Evolutionary conservation across 2,797 vertebrate species (phyloP).

Genomic region (Eptatretus atami): DNA sequence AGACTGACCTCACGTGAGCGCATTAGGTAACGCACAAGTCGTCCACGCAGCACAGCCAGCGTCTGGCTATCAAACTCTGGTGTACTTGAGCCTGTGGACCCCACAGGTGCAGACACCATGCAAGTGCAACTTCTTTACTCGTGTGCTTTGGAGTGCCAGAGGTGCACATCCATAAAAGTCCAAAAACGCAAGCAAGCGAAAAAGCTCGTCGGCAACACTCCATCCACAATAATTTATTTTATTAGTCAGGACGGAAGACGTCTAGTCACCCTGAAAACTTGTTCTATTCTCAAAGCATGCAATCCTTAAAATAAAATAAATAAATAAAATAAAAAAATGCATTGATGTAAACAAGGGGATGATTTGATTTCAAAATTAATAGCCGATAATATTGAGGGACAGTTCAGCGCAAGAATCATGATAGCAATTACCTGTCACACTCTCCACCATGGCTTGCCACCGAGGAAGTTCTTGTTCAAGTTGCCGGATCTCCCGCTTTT

Average conservation of each 20-base stretch:
- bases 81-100: conserved; percentile 47
- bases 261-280: too few species aligned
- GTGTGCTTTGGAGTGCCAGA: conserved; percentile 5
- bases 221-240: not conserved
- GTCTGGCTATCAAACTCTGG: conserved; percentile 90
- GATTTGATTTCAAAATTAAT: too few species aligned
- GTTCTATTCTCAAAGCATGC: too few species aligned
- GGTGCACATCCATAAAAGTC: not conserved
- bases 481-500: conserved; percentile 70
- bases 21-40: conserved; percentile 93
- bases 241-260: too few species aligned
- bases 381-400: too few species aligned
- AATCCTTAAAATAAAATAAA: too few species aligned
- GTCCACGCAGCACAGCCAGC: conserved; percentile 46
- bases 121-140: too few species aligned
- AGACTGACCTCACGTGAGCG: conserved; percentile 46
- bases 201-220: not conserved
- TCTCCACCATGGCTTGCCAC: conserved; percentile 79
- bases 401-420: too few species aligned
- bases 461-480: conserved; percentile 68
- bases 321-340: too few species aligned
- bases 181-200: not conserved
- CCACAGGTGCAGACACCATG: too few species aligned
- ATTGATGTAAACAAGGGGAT: too few species aligned
- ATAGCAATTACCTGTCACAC: conserved; percentile 35